A percentile compares a stretch with the other conserved stretches of the same genome.
These are phyloP conservation scores for Melieria crassipennis DNA, from an alignment of 2,888 invertebrate genomes.

Conservation along the genomic window DNA sequence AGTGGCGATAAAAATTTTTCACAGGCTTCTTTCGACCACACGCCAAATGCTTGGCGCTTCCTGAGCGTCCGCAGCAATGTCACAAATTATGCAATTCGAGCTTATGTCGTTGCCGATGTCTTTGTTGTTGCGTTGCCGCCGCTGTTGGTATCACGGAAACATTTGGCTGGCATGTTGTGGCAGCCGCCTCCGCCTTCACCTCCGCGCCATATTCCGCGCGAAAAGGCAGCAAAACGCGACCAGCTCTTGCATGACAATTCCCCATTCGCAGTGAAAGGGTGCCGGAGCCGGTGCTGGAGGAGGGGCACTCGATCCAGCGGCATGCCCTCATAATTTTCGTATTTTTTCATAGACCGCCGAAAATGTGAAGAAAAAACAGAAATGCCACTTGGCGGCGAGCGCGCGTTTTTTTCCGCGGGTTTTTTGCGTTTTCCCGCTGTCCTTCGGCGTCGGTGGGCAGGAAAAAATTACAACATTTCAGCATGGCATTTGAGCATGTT, in stretches of 20 bases:
- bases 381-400: not conserved
- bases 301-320: not conserved
- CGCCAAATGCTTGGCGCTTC: constrained; percentile 50
- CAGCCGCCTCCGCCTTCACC: constrained; percentile 23
- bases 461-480: constrained; percentile 13
- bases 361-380: constrained; percentile 14
- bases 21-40: constrained; percentile 26
- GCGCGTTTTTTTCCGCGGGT: not conserved
- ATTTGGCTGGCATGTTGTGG: constrained; percentile 23
- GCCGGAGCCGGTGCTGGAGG: not conserved
- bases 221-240: constrained; percentile 48
- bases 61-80: constrained; percentile 51
- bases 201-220: not conserved
- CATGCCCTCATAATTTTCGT: constrained; percentile 21
- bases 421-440: not conserved
- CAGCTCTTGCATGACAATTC: constrained; percentile 64
- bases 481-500: constrained; percentile 48
- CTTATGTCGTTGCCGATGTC: not conserved
- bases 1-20: constrained; percentile 23
- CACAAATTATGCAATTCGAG: constrained; percentile 46
- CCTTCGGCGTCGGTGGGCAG: no score
- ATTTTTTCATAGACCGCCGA: constrained; percentile 11
- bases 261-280: constrained; percentile 58
- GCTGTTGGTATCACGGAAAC: constrained; percentile 24
- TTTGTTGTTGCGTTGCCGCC: constrained; percentile 3